A percentile compares a stretch with the other conserved stretches of the same genome.
phyloP scores from a whole-genome alignment of 1,140 invertebrate genomes.

The Brachionus koreanus region DNA sequence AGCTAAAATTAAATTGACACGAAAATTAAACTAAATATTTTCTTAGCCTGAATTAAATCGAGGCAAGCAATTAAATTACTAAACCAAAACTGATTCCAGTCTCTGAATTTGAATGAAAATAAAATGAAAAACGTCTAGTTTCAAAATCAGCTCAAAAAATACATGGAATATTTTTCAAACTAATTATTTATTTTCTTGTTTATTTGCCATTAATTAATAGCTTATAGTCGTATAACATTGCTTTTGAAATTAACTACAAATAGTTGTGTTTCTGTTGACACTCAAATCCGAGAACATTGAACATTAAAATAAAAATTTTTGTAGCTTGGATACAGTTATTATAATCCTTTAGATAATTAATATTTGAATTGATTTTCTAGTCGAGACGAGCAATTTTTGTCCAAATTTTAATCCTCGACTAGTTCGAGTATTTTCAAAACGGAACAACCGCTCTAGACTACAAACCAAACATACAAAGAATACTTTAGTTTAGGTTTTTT shows the following conservation, averaged over 20 bases:
- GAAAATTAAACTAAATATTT: conserved; percentile 6
- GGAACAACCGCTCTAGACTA: not conserved
- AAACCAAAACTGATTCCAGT: not conserved
- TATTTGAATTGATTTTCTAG: not conserved
- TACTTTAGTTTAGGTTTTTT: too few relatives aligned
- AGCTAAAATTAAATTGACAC: not conserved
- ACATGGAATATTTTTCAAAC: not conserved
- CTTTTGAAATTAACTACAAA: not conserved
- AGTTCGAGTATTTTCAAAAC: not conserved
- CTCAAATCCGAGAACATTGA: not conserved
- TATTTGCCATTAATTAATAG: not conserved
- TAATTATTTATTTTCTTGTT: not conserved
- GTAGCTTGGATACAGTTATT: not conserved
- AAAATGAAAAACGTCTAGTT: not conserved
- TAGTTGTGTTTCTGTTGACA: not conserved
- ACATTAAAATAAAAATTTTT: not conserved
- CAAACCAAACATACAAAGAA: not conserved
- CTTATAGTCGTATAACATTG: not conserved
- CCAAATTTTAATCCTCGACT: not conserved
- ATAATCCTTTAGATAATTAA: not conserved
- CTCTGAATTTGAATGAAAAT: not conserved
- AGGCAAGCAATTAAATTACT: not conserved
- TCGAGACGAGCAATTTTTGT: too few relatives aligned
- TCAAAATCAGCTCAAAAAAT: not conserved
- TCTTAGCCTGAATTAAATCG: not conserved